Conservation (phyloP, 2,888 invertebrate genomes). For the Scaptomyza polygonia region DNA sequence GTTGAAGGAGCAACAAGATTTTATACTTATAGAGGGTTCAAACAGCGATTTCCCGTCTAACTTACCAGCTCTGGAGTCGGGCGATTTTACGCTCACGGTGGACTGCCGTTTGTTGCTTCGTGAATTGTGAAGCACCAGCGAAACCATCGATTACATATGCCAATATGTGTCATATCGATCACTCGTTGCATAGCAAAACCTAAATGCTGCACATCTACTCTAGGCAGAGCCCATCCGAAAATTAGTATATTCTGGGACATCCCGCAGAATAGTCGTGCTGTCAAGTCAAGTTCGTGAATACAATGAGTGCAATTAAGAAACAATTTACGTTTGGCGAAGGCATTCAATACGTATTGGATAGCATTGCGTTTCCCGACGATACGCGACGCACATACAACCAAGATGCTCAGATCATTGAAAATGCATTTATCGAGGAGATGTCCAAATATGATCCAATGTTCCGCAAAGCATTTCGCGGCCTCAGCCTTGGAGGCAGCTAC, state of each 20-base stretch:
- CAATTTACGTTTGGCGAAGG: slow-evolving; percentile 25
- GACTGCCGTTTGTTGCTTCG: too few relatives aligned
- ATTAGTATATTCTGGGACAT: neutral
- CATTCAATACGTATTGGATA: slow-evolving; percentile 34
- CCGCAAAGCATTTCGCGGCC: slow-evolving; percentile 29
- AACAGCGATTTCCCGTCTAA: too few relatives aligned
- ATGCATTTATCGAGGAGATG: slow-evolving; percentile 39
- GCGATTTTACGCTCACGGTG: too few relatives aligned
- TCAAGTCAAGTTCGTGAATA: neutral
- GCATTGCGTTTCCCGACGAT: slow-evolving; percentile 25
- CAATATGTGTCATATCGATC: neutral
- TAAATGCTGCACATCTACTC: neutral
- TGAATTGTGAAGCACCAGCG: too few relatives aligned
- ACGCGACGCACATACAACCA: slow-evolving; percentile 23
- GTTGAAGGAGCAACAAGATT: too few relatives aligned
- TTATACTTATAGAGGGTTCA: too few relatives aligned
- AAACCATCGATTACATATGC: neutral
- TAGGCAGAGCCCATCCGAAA: too few relatives aligned
- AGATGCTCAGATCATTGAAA: slow-evolving; percentile 50
- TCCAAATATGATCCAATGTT: slow-evolving; percentile 35
- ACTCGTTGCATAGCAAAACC: neutral
- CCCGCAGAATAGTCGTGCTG: neutral
- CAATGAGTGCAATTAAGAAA: slow-evolving; percentile 11
- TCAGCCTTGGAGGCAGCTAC: slow-evolving; percentile 58
- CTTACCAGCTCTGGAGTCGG: too few relatives aligned